Conservation (phyloP, 2,888 invertebrate species). For the Thera obeliscata region DNA sequence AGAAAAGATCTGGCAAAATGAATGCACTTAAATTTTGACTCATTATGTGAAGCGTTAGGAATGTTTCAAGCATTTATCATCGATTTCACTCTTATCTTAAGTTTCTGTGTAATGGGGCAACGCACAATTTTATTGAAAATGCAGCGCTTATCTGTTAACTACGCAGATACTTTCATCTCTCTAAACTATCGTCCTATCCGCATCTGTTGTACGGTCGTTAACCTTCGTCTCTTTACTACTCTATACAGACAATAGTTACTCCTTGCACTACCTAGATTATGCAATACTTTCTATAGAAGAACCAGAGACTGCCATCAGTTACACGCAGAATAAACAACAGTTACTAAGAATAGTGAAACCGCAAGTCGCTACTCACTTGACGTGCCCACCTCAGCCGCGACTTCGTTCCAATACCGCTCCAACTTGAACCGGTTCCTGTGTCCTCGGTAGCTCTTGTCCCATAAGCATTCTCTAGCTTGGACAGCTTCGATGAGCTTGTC, state of each 20-base stretch:
- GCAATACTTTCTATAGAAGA: background rate
- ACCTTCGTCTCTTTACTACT: slow-evolving; percentile 5
- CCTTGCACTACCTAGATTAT: background rate
- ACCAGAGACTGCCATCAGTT: background rate
- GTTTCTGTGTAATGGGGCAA: background rate
- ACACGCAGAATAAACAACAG: slow-evolving; percentile 9
- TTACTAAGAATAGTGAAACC: slow-evolving; percentile 26
- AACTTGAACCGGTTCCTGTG: slow-evolving; percentile 77
- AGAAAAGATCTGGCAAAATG: no score
- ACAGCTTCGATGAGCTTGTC: slow-evolving; percentile 79
- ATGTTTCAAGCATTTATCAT: background rate
- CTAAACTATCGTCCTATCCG: background rate
- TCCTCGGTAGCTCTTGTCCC: slow-evolving; percentile 78
- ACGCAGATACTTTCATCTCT: background rate
- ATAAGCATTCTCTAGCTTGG: slow-evolving; percentile 76
- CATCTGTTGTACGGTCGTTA: slow-evolving; percentile 16
- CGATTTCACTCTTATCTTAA: background rate
- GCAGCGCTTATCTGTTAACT: background rate
- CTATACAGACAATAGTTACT: slow-evolving; percentile 13
- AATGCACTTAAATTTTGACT: background rate
- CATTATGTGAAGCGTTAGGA: background rate
- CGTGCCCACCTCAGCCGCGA: slow-evolving; percentile 76
- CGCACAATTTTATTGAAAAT: background rate
- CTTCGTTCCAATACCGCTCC: slow-evolving; percentile 81
- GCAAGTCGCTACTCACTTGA: slow-evolving; percentile 71